phyloP scores from a whole-genome alignment of 2,797 vertebrate genomes.

The Gobionotothen gibberifrons region DNA sequence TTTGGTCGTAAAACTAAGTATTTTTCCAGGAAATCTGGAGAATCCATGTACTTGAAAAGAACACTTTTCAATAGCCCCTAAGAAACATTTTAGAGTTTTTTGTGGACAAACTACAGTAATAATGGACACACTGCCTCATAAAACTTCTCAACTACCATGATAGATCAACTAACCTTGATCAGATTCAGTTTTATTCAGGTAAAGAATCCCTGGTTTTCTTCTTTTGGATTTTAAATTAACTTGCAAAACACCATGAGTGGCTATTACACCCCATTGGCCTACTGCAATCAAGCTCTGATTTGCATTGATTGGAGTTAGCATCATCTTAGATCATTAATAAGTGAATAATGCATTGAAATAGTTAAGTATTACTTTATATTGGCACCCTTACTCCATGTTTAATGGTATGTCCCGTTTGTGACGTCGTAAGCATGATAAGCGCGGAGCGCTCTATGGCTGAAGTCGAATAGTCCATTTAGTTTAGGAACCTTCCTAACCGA shows the following conservation, averaged over 20 bases:
- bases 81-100: not conserved
- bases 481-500: too few species aligned
- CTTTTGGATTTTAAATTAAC: not conserved
- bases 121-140: not conserved
- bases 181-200: not conserved
- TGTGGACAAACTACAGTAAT: not conserved
- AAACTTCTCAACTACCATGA: not conserved
- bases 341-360: not conserved
- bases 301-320: not conserved
- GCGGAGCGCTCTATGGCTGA: too few species aligned
- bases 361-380: too few species aligned
- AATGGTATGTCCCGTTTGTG: too few species aligned
- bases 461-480: too few species aligned
- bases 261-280: not conserved
- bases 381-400: too few species aligned
- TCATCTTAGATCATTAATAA: not conserved
- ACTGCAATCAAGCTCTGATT: not conserved
- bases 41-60: not conserved
- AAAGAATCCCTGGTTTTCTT: not conserved
- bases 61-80: not conserved
- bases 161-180: not conserved
- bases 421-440: too few species aligned
- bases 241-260: not conserved
- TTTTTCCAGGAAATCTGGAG: too few species aligned
- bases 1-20: too few species aligned